Conservation (phyloP, 2,113 vertebrate species). For the Pollimyrus isidori region DNA sequence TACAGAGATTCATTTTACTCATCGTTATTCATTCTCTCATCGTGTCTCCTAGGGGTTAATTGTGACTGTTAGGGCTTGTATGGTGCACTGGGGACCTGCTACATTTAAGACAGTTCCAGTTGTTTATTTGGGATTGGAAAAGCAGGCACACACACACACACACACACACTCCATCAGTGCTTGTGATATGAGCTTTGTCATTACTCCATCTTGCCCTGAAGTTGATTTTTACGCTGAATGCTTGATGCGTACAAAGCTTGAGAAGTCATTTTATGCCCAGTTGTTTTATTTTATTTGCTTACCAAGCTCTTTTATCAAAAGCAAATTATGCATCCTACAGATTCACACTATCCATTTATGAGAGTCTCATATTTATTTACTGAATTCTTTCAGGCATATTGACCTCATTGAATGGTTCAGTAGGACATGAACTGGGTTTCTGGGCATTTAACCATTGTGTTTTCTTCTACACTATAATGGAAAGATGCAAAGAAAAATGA, state of each 20-base stretch:
- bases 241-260: background rate
- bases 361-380: background rate
- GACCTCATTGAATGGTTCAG: background rate
- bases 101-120: background rate
- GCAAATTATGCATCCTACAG: background rate
- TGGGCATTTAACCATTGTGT: background rate
- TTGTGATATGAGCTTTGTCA: background rate
- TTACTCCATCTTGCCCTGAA: background rate
- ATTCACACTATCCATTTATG: background rate
- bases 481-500: background rate
- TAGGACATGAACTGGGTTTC: background rate
- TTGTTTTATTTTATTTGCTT: background rate
- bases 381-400: background rate
- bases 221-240: background rate
- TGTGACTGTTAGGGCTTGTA: no score
- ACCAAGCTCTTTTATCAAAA: background rate
- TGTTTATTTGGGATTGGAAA: background rate
- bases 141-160: background rate
- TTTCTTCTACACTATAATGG: background rate
- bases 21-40: background rate
- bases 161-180: background rate
- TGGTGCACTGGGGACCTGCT: background rate
- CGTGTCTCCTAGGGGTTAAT: background rate
- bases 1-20: background rate
- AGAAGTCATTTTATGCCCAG: background rate